These are phyloP conservation scores for Acanthaster planci DNA, from an alignment of 35 echinoderm and acorn worm species.

Conservation along the genomic window DNA sequence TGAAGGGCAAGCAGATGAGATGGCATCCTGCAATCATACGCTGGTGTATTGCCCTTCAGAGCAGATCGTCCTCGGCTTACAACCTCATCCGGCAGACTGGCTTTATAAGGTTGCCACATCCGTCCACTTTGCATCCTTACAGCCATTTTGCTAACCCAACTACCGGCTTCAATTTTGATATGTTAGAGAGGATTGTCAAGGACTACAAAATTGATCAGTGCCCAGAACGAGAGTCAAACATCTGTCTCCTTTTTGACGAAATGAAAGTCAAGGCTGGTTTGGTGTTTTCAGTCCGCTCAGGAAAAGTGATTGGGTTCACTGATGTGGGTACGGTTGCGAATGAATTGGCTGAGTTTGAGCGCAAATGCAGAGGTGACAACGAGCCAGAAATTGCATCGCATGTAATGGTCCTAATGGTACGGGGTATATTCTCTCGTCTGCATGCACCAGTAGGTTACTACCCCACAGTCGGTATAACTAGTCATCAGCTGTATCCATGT, in stretches of 20 bases:
- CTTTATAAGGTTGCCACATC: constrained; percentile 19
- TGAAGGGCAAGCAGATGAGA: constrained; percentile 44
- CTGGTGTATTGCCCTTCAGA: constrained; percentile 56
- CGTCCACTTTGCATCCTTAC: not conserved
- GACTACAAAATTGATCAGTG: not conserved
- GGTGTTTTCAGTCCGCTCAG: constrained; percentile 24
- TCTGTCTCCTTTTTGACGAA: constrained; percentile 44
- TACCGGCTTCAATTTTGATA: constrained; percentile 6
- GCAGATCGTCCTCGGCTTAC: too few species aligned
- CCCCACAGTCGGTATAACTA: not conserved
- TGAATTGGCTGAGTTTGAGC: constrained; percentile 25
- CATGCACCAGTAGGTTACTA: constrained; percentile 33
- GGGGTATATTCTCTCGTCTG: constrained; percentile 24
- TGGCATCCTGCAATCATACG: constrained; percentile 59
- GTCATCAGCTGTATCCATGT: constrained; percentile 30
- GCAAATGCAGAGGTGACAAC: not conserved
- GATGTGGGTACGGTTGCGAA: constrained; percentile 39
- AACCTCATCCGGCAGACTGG: too few species aligned
- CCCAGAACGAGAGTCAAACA: constrained; percentile 39
- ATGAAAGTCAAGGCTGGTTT: constrained; percentile 54
- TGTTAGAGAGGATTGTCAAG: not conserved
- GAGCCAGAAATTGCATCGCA: constrained; percentile 20
- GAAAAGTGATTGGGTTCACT: constrained; percentile 50
- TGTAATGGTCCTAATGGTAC: constrained; percentile 51
- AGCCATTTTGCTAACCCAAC: constrained; percentile 16